Evolutionary conservation across 2,113 vertebrate species (phyloP), one percentile per base, ranked within the genome.

Genomic region (Muntiacus reevesi): DNA sequence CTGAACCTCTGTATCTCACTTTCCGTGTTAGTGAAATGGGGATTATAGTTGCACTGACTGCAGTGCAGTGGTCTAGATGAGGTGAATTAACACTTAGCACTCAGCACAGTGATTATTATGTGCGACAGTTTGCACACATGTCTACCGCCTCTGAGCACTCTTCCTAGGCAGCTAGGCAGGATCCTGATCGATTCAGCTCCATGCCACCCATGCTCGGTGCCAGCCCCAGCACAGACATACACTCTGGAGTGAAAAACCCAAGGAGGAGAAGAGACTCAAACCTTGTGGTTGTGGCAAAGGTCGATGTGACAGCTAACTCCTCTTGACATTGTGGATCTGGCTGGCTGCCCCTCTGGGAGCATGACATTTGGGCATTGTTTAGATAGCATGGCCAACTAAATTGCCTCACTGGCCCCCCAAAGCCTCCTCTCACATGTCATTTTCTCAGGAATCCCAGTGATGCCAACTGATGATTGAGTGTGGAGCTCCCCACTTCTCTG

Each of bases 361-460:
- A 25, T 11, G 94, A 98, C 96, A 98, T 97, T 91, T 92, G 50
- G 97, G 57, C 97, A 79, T 87, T 97, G 93, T 96, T 98, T 97
- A 94, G 78, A 89, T 89, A 86, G 83, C n/a, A 54, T 67, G 36
- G 91, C 62, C 7, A 13, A 90, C 87, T 92, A 97, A 97, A 97
- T 97, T 95, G 43, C 57, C 52, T 94, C 91, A 50, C 54, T 97
- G 90, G 89, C 92, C 60, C 82, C 71, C 76, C 98, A 86, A 94
- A 95, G 86, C 50, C 87, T 97, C 81, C 15, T 96, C 71, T 85
- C 83, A 67, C 25, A 1, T 76, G 74, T 81, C 8, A 10, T 54
- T 93, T 85, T 74, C 14, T 88, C 84, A n/a, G 89, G 91, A 97
- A 97, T 96, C 43, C 55, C 96, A 54, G 93, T 27, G n/a, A 52